phyloP scores from a whole-genome alignment of 2,797 vertebrate genomes.

The Moxostoma hubbsi region DNA sequence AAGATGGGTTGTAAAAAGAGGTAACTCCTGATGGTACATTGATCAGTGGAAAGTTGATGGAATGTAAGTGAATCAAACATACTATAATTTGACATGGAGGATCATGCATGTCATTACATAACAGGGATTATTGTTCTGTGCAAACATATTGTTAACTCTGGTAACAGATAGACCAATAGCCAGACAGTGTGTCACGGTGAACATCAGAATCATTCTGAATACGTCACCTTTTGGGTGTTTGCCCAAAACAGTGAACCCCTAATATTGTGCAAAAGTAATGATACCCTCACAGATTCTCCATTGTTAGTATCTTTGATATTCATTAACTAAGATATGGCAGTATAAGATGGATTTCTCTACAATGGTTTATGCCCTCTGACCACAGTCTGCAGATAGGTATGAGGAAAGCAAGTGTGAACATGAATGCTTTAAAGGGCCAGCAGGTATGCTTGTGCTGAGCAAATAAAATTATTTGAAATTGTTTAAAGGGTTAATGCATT shows the following conservation, averaged over 20 bases:
- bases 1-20: slow-evolving; percentile 44
- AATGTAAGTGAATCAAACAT: slow-evolving; percentile 64
- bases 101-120: slow-evolving; percentile 59
- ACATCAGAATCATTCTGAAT: background rate
- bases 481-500: slow-evolving; percentile 66
- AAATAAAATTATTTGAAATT: slow-evolving; percentile 53
- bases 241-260: slow-evolving; percentile 43
- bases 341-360: slow-evolving; percentile 53
- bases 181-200: slow-evolving; percentile 44
- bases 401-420: slow-evolving; percentile 46
- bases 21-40: slow-evolving; percentile 47
- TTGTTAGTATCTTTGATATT: slow-evolving; percentile 48
- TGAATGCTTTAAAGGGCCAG: slow-evolving; percentile 62
- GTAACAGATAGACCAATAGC: slow-evolving; percentile 43
- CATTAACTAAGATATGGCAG: slow-evolving; percentile 53
- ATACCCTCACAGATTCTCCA: slow-evolving; percentile 55
- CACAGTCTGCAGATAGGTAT: slow-evolving; percentile 53
- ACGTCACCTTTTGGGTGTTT: slow-evolving; percentile 36
- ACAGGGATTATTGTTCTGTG: slow-evolving; percentile 39
- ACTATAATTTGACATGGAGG: slow-evolving; percentile 68
- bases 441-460: slow-evolving; percentile 55
- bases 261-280: slow-evolving; percentile 57
- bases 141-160: slow-evolving; percentile 30
- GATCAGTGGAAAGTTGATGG: slow-evolving; percentile 51
- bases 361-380: slow-evolving; percentile 52